Evolutionary conservation across 2,888 invertebrate genomes (phyloP).

Genomic region (Caenorhabditis sp.): DNA sequence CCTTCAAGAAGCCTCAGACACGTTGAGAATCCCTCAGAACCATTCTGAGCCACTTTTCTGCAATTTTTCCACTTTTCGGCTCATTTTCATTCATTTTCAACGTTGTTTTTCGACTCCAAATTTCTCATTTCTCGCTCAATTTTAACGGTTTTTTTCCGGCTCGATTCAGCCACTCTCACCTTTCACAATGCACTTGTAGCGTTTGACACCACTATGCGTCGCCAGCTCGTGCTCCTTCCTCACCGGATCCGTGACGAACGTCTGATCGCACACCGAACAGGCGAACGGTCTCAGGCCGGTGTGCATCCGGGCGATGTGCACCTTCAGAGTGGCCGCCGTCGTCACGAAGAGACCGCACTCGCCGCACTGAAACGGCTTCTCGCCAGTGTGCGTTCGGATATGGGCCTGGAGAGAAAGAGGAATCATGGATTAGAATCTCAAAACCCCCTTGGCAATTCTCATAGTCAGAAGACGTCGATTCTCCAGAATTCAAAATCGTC

Average conservation of each 20-base stretch:
- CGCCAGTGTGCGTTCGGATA: constrained; percentile 75
- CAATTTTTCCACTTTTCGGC: no score
- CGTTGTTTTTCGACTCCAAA: no score
- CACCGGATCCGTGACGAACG: constrained; percentile 71
- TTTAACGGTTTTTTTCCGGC: not conserved
- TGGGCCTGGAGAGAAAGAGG: constrained; percentile 69
- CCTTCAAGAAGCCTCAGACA: no score
- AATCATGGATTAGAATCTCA: no score
- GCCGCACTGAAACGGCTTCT: constrained; percentile 73
- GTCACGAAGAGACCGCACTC: constrained; percentile 71
- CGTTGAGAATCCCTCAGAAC: no score
- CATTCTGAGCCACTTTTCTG: no score
- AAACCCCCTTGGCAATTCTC: no score
- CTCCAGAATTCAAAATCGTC: no score
- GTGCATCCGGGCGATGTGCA: constrained; percentile 76
- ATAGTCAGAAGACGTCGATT: no score
- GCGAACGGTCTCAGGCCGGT: constrained; percentile 66
- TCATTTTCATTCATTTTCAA: no score
- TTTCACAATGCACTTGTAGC: constrained; percentile 64
- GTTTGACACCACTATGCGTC: constrained; percentile 73
- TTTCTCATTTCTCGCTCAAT: not conserved
- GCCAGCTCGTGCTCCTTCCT: constrained; percentile 77
- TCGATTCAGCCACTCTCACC: not conserved
- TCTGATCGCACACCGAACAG: constrained; percentile 73
- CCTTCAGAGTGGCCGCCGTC: constrained; percentile 67